Conservation (phyloP, 1,140 invertebrate genomes). For the Trypoxylus dichotomus region DNA sequence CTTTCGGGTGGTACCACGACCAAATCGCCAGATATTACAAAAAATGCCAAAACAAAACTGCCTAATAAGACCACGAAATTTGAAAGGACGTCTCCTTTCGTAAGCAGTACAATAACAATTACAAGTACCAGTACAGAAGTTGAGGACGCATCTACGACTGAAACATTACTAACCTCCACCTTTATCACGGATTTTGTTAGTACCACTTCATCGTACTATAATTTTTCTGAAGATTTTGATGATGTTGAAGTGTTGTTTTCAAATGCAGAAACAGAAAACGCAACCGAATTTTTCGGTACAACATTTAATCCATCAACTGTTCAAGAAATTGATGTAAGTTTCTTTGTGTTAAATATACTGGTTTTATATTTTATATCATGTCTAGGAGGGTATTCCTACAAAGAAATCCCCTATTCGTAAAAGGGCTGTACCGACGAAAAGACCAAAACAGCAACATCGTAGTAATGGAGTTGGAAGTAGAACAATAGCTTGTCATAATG, state of each 20-base stretch:
- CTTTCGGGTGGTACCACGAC: neutral
- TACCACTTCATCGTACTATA: neutral
- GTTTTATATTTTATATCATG: neutral
- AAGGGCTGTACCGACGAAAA: neutral
- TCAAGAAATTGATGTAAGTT: neutral
- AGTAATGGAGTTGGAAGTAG: neutral
- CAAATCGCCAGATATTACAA: neutral
- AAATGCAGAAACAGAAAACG: neutral
- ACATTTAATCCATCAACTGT: neutral
- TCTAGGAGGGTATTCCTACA: neutral
- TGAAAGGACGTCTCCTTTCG: neutral
- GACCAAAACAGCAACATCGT: neutral
- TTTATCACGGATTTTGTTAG: neutral
- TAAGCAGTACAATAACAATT: too few species aligned
- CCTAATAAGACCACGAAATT: neutral
- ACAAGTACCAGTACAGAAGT: neutral
- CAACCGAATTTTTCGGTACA: neutral
- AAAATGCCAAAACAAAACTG: neutral
- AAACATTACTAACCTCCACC: neutral
- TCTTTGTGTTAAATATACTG: neutral
- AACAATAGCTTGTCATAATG: conserved; percentile 59
- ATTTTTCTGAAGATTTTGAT: neutral
- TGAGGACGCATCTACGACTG: neutral
- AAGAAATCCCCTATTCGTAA: conserved; percentile 20
- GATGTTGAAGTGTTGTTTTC: too few species aligned